phyloP scores from a whole-genome alignment of 2,797 vertebrate genomes.

The Erethizon dorsatum region DNA sequence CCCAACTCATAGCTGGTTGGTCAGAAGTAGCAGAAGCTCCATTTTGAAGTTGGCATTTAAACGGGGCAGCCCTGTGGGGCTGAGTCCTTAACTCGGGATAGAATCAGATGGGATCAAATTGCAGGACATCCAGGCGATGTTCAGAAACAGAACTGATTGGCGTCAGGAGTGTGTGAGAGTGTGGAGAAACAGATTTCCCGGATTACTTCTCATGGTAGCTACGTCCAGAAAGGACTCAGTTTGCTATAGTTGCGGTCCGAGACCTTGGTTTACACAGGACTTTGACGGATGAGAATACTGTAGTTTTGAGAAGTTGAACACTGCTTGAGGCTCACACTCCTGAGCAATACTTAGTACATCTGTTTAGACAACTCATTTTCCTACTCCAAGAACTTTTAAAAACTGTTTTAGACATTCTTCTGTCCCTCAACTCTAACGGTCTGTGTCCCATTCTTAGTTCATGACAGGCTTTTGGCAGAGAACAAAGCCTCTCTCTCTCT shows the following conservation, averaged over 20 bases:
- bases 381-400: background rate
- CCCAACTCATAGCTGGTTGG: background rate
- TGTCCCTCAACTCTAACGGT: background rate
- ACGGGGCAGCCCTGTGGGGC: background rate
- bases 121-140: background rate
- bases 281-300: background rate
- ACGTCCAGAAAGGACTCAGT: background rate
- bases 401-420: background rate
- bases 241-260: background rate
- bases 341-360: background rate
- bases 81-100: background rate
- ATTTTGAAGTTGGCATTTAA: background rate
- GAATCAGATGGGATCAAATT: background rate
- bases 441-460: background rate
- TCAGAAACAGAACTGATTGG: background rate
- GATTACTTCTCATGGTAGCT: background rate
- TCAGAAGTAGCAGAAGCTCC: background rate
- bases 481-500: background rate
- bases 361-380: constrained; percentile 3
- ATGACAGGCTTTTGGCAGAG: background rate
- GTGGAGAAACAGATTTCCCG: background rate
- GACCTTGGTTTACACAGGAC: background rate
- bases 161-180: background rate
- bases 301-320: constrained; percentile 8
- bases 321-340: background rate